Evolutionary conservation across 2,113 vertebrate species (phyloP).

Genomic region (Dromaius novaehollandiae): DNA sequence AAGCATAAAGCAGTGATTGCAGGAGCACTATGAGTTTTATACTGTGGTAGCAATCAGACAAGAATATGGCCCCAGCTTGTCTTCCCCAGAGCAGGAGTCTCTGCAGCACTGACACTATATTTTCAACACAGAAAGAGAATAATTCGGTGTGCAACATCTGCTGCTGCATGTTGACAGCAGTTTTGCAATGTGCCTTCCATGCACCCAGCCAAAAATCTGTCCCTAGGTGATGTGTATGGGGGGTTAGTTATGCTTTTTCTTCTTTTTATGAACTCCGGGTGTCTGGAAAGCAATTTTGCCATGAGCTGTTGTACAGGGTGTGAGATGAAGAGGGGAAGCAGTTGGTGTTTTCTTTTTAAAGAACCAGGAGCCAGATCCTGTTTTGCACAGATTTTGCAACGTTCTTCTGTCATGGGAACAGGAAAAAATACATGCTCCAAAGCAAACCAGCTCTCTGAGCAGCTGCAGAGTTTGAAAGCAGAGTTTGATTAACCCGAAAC

Average conservation of each 20-base stretch:
- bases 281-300: background rate
- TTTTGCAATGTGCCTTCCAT: background rate
- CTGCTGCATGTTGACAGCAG: background rate
- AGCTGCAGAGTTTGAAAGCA: background rate
- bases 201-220: background rate
- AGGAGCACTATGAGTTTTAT: background rate
- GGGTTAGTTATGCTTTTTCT: background rate
- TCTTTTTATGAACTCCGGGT: background rate
- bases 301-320: background rate
- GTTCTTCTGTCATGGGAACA: background rate
- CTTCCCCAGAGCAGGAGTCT: background rate
- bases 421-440: background rate
- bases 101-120: background rate
- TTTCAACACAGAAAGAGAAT: background rate
- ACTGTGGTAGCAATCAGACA: background rate
- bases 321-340: background rate
- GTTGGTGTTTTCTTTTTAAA: background rate
- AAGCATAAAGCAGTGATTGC: background rate
- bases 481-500: slow-evolving; percentile 31
- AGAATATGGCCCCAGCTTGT: background rate
- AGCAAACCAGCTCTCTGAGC: background rate
- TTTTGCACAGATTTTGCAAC: background rate
- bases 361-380: background rate
- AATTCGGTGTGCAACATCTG: background rate
- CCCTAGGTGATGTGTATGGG: background rate